A percentile compares a stretch with the other conserved stretches of the same genome.
These are phyloP conservation scores for Thereva unica DNA, from an alignment of 2,888 invertebrate genomes.

Conservation along the genomic window DNA sequence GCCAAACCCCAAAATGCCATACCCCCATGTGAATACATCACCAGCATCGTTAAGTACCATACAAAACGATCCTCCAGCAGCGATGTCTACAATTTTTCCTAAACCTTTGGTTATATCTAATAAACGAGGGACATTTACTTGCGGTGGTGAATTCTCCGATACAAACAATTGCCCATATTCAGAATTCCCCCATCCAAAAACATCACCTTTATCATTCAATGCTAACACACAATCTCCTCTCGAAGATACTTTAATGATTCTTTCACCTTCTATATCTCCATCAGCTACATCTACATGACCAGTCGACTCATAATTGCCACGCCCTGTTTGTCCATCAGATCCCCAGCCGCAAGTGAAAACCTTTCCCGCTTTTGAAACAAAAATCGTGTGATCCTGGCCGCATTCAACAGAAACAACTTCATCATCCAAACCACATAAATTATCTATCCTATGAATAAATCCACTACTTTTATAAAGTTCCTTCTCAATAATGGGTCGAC, in stretches of 20 bases:
- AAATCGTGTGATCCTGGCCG: constrained; percentile 82
- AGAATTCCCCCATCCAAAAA: constrained; percentile 97
- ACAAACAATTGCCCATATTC: constrained; percentile 83
- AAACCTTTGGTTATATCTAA: constrained; percentile 66
- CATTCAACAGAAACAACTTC: constrained; percentile 66
- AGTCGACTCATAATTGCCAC: constrained; percentile 69
- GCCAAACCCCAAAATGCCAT: constrained; percentile 87
- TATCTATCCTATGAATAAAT: constrained; percentile 68
- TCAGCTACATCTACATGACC: constrained; percentile 65
- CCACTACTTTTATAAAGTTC: constrained; percentile 75
- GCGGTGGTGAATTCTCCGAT: constrained; percentile 61
- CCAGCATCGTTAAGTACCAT: constrained; percentile 80
- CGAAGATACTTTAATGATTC: constrained; percentile 78
- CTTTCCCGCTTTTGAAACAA: constrained; percentile 75
- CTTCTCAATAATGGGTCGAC: constrained; percentile 72
- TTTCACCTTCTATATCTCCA: constrained; percentile 83
- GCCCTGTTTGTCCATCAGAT: constrained; percentile 92
- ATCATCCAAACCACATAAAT: constrained; percentile 66
- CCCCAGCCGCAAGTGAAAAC: constrained; percentile 93
- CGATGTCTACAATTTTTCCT: constrained; percentile 79
- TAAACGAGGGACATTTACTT: constrained; percentile 73
- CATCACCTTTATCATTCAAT: constrained; percentile 83
- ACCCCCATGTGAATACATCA: constrained; percentile 91
- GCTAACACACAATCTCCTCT: constrained; percentile 88
- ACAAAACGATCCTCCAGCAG: constrained; percentile 86